Conservation (phyloP, 2,888 invertebrate species). For the Zelleria hepariella region DNA sequence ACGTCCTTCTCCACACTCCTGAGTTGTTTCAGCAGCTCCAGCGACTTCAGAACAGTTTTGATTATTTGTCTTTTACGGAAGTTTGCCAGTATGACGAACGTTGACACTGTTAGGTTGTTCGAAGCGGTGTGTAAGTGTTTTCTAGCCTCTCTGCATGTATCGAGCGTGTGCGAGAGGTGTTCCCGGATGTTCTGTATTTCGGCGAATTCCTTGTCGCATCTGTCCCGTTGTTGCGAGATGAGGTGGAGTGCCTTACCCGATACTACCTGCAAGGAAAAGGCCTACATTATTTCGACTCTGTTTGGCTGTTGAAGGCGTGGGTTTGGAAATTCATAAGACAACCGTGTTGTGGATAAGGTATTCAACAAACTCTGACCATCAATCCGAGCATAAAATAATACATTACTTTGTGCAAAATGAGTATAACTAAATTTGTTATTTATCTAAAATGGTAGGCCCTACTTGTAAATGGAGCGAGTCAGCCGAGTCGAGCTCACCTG, state of each 20-base stretch:
- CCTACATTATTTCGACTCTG: no score
- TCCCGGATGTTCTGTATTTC: slow-evolving; percentile 80
- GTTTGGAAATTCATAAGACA: no score
- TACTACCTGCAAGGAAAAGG: slow-evolving; percentile 74
- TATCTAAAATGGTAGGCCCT: no score
- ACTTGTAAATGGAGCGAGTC: no score
- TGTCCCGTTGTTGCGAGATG: slow-evolving; percentile 91
- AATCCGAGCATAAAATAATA: no score
- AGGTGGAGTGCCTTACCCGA: slow-evolving; percentile 94
- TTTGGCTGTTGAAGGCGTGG: no score
- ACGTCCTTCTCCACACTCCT: slow-evolving; percentile 89
- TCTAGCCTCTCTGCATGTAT: slow-evolving; percentile 80
- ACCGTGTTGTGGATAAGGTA: no score
- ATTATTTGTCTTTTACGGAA: slow-evolving; percentile 90
- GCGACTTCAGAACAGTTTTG: slow-evolving; percentile 81
- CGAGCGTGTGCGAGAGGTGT: slow-evolving; percentile 77
- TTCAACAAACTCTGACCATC: no score
- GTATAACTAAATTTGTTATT: no score
- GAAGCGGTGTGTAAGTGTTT: slow-evolving; percentile 82
- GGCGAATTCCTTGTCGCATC: slow-evolving; percentile 88
- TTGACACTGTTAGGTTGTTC: slow-evolving; percentile 86
- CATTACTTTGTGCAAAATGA: no score
- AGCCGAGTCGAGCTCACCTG: no score
- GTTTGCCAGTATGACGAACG: slow-evolving; percentile 91
- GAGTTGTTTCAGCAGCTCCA: slow-evolving; percentile 65